Conservation (phyloP, 2,113 vertebrate genomes). For the Urocolius indicus region DNA sequence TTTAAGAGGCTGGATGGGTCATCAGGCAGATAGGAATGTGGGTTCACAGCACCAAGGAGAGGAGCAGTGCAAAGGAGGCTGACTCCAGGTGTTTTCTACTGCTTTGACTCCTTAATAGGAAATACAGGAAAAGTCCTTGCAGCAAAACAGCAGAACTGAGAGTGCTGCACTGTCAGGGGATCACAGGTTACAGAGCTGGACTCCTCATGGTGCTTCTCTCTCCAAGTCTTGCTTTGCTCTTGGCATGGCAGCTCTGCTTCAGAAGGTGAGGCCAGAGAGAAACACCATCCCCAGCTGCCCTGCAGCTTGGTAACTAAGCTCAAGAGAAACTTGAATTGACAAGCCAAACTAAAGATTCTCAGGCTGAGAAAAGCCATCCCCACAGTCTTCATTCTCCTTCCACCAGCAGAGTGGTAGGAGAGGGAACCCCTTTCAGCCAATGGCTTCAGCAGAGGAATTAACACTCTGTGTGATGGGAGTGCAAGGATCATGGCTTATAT, state of each 20-base stretch:
- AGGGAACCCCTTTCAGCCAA: not conserved
- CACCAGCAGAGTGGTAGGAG: not conserved
- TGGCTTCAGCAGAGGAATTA: not conserved
- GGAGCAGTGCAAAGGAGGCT: not conserved
- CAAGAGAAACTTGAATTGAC: not conserved
- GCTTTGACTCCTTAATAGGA: not conserved
- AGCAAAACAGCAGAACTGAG: not conserved
- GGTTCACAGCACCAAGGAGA: not conserved
- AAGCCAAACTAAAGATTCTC: not conserved
- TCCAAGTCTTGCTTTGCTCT: not conserved
- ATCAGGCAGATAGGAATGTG: not conserved
- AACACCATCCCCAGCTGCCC: not conserved
- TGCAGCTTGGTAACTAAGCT: not conserved
- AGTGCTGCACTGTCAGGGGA: not conserved
- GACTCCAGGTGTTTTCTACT: not conserved
- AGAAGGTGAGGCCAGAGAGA: not conserved
- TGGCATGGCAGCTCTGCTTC: not conserved
- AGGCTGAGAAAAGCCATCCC: not conserved
- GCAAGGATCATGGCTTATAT: not conserved
- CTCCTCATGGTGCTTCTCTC: not conserved
- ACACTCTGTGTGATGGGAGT: not conserved
- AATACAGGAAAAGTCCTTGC: not conserved
- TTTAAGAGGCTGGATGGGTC: not conserved
- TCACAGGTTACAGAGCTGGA: not conserved
- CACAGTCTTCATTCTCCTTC: not conserved